Percentiles rank a stretch among this genome's conserved stretches.
These are phyloP conservation scores for Loris lydekkerianus DNA, from an alignment of 2,797 vertebrate species.

Conservation along the genomic window DNA sequence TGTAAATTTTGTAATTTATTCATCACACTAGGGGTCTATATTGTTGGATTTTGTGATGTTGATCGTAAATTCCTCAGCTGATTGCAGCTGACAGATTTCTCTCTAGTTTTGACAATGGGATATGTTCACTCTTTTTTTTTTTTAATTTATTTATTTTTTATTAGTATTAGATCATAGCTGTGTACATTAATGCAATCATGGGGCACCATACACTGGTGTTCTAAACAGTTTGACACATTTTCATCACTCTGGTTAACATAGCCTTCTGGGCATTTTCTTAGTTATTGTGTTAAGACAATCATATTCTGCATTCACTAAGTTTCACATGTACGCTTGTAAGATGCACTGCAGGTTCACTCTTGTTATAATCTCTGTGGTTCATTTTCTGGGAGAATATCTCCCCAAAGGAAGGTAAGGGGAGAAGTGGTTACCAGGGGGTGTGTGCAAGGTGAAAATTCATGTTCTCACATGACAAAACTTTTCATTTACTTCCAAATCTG, in stretches of 20 bases:
- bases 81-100: not conserved
- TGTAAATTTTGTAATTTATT: not conserved
- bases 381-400: not conserved
- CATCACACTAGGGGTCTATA: not conserved
- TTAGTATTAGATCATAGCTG: too few species aligned
- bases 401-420: not conserved
- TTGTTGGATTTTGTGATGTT: not conserved
- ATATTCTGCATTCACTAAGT: too few species aligned
- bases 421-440: accelerated
- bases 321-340: too few species aligned
- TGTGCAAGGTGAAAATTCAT: not conserved
- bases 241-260: too few species aligned
- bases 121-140: not conserved
- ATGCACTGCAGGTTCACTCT: not conserved
- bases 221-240: too few species aligned
- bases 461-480: not conserved
- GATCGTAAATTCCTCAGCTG: not conserved
- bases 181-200: too few species aligned
- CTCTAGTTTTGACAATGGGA: not conserved
- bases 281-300: too few species aligned
- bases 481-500: not conserved
- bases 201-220: too few species aligned
- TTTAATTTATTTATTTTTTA: too few species aligned
- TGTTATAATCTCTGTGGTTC: not conserved
- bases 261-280: too few species aligned